phyloP scores from a whole-genome alignment of 2,113 vertebrate genomes.

The Apaloderma vittatum region DNA sequence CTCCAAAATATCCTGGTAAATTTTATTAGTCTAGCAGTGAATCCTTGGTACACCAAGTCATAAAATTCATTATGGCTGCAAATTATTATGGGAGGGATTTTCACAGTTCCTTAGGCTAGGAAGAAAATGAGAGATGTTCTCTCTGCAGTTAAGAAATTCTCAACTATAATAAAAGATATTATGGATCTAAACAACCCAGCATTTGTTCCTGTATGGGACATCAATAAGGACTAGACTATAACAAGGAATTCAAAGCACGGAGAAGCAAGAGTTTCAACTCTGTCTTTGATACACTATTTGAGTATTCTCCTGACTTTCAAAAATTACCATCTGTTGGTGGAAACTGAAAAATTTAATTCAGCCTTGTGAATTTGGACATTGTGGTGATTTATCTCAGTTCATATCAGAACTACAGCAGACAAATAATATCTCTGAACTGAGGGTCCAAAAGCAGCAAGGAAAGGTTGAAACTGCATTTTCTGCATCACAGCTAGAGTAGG shows the following conservation, averaged over 20 bases:
- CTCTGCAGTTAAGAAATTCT: not conserved
- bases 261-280: not conserved
- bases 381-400: not conserved
- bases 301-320: not conserved
- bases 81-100: not conserved
- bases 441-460: not conserved
- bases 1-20: not conserved
- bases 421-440: not conserved
- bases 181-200: fast-evolving
- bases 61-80: not conserved
- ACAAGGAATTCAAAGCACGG: not conserved
- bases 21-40: not conserved
- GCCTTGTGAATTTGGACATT: fast-evolving
- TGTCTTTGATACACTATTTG: not conserved
- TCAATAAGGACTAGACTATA: not conserved
- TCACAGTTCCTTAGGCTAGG: not conserved
- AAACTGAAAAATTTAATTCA: not conserved
- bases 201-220: not conserved
- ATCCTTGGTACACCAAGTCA: fast-evolving
- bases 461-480: not conserved
- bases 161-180: not conserved
- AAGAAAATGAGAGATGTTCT: not conserved
- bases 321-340: not conserved
- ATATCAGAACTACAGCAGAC: not conserved
- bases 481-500: not conserved